Evolutionary conservation across 2,888 invertebrate species (phyloP), one percentile per base, ranked within the genome.

Genomic region (Rhaphigaster nebulosa): DNA sequence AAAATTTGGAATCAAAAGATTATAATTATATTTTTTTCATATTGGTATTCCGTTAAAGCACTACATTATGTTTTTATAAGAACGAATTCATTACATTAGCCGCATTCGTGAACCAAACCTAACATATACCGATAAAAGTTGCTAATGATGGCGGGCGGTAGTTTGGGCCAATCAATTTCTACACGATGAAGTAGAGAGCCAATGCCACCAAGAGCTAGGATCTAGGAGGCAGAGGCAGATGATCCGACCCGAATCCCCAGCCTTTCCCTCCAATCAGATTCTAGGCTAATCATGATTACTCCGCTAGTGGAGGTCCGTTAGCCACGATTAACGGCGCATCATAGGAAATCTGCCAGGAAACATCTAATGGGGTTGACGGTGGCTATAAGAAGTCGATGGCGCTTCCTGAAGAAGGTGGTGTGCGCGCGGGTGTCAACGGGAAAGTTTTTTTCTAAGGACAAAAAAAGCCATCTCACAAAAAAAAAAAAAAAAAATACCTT

Each of bases 251-350:
- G 80, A 76, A 70, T 29, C 34, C n/a, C 29, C n/a, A 10, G 34
- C 41, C 80, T 80, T 84, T 84, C 84, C 84, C 84, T 41, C 84
- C 84, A 84, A 84, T 84, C 84, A 50, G 45, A 45, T 84, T 84
- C 84, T n/a, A 50, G 84, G 45, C 84, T 84, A 84, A 84, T 84
- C 84, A 84, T 84, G 45, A 84, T 84, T 84, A 84, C 84, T 0
- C 45, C n/a, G 45, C 84, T 45, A 15, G n/a, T 45, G 70, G 70
- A 20, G 29, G 10, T 76, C 70, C 70, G 70, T 38, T 76, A 76
- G 34, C 70, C 70, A 10, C 70, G 34, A 76, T 76, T 76, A 76
- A 76, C 70, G 34, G 34, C 70, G 38, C 70, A 23, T 76, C 70
- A 76, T 76, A 76, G 70, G 6, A 34, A 70, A 29, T 70, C 70